phyloP scores from a whole-genome alignment of 1,140 invertebrate genomes.

The Conopomorpha cramerella region DNA sequence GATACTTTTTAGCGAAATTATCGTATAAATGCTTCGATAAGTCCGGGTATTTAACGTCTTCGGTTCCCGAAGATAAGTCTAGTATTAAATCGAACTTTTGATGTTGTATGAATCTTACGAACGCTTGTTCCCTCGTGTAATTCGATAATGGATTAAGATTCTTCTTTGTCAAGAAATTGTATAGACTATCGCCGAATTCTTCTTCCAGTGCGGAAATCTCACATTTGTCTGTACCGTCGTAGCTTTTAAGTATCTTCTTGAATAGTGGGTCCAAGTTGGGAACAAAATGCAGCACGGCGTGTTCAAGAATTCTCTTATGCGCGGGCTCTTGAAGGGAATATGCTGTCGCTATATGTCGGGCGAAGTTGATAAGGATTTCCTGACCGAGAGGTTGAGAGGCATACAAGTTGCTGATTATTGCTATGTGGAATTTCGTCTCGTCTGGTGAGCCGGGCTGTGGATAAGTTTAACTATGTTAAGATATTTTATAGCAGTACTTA shows the following conservation, averaged over 20 bases:
- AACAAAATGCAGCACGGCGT: constrained; percentile 79
- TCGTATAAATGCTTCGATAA: constrained; percentile 51
- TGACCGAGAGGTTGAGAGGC: constrained; percentile 82
- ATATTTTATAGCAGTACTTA: no score
- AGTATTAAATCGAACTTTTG: constrained; percentile 67
- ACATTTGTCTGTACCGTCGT: constrained; percentile 41
- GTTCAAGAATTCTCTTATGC: constrained; percentile 68
- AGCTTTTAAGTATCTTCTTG: constrained; percentile 43
- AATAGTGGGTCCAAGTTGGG: constrained; percentile 69
- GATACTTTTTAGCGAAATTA: constrained; percentile 53
- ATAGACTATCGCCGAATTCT: constrained; percentile 64
- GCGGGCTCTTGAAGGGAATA: constrained; percentile 68
- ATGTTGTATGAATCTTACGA: constrained; percentile 60
- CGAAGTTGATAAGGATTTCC: constrained; percentile 82
- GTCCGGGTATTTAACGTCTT: constrained; percentile 60
- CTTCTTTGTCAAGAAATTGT: constrained; percentile 39
- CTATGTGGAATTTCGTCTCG: constrained; percentile 80
- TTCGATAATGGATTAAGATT: constrained; percentile 32
- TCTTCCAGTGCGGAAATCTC: constrained; percentile 43
- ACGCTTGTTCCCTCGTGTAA: constrained; percentile 57
- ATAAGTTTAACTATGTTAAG: no score
- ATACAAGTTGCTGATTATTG: constrained; percentile 82
- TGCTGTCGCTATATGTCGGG: constrained; percentile 78
- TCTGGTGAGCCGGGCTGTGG: constrained; percentile 74
- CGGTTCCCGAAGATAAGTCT: constrained; percentile 67